These are phyloP conservation scores for Synanceia verrucosa DNA, from an alignment of 2,797 vertebrate species.

Conservation along the genomic window DNA sequence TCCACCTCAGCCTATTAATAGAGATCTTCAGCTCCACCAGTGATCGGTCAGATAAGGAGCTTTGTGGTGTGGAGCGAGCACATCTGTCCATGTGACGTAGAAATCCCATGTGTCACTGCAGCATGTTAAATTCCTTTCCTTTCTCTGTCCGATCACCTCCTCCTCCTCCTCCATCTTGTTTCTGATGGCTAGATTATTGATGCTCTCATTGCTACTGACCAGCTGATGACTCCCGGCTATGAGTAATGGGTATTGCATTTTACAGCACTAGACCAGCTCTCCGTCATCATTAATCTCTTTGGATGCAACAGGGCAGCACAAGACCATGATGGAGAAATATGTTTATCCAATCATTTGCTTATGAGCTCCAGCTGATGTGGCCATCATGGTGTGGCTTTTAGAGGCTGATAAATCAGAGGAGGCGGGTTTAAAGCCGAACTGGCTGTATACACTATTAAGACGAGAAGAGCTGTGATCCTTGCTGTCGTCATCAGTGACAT, in stretches of 20 bases:
- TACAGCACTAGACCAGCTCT: constrained; percentile 35
- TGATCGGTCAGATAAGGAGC: constrained; percentile 32
- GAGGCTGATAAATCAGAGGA: constrained; percentile 65
- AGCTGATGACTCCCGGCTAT: constrained; percentile 56
- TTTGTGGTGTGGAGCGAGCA: constrained; percentile 1
- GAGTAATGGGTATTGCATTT: constrained; percentile 54
- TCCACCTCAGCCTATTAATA: constrained; percentile 6
- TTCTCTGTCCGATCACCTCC: constrained; percentile 13
- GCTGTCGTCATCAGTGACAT: background rate
- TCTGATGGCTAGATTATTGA: no score
- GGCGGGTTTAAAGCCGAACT: constrained; percentile 54
- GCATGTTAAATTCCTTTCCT: constrained; percentile 20
- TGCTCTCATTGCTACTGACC: no score
- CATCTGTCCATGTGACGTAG: constrained; percentile 21
- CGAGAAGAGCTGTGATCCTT: background rate
- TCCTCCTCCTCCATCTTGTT: constrained; percentile 21
- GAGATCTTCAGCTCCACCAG: constrained; percentile 30
- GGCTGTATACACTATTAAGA: no score
- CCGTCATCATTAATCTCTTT: constrained; percentile 59
- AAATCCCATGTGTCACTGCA: constrained; percentile 25
- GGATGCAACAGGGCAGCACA: constrained; percentile 47
- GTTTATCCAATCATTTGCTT: constrained; percentile 64
- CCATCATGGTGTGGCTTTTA: constrained; percentile 53
- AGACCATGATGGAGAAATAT: constrained; percentile 63
- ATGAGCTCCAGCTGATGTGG: constrained; percentile 46